Base-by-base conservation (phyloP, 2,797 vertebrate genomes). In the Helostoma temminkii region DNA sequence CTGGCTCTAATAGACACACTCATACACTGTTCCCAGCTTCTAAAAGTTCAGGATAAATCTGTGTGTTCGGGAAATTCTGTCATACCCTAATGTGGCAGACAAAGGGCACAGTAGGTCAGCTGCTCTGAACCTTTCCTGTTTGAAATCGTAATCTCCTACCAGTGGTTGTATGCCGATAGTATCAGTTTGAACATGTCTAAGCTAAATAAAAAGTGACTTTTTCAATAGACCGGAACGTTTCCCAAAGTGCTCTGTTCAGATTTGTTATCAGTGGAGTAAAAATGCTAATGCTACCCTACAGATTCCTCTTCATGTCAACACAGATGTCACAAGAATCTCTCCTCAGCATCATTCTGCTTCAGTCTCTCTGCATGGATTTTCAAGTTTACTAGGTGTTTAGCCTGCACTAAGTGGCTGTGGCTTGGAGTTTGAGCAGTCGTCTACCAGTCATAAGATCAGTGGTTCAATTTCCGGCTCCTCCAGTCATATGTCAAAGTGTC, bases 1-100 rank as follows among this genome's bases (percentile, higher is more conserved):
- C 85, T 82, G 81, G 80, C 76, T 89, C 64, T 86, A 85, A 86
- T 88, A 88, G 85, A 88, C 78, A 85, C 60, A 80, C 77, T 80
- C 30, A 53, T 74, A 67, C 68, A 59, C 71, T 59, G 83, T 80
- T 78, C 66, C 53, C 72, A 81, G 78, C 52, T 62, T 85, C 77
- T 83, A 88, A 89, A 87, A 87, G 86, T 83, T 56, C 41, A 22
- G 64, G 85, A 87, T 82, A 83, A 78, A 80, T 80, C 71, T 67
- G 36, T 53, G 53, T 73, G 74, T 68, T 75, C 30, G 24, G 76
- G 74, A 85, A 84, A 85, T 34, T 64, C 83, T 79, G 88, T 86
- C 85, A 82, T 83, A 86, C 80, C 48, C 67, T 83, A 88, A 86
- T 89, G 83, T 76, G 70, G 57, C 43, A 80, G 71, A 84, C 78